Conservation (phyloP, 2,888 invertebrate genomes). For the Dendrolimus houi region DNA sequence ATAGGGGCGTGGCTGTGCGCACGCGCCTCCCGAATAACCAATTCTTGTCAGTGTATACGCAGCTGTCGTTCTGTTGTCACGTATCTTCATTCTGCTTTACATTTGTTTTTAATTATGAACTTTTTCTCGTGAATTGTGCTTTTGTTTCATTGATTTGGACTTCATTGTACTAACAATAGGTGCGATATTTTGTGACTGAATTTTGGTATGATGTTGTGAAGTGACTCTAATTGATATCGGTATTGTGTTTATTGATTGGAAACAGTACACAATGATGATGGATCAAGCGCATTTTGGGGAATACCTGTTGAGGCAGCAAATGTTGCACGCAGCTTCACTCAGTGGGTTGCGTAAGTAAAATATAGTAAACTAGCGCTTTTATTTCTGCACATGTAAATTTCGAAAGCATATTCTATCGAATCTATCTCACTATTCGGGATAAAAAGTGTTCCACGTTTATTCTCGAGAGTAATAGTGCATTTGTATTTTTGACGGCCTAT, state of each 20-base stretch:
- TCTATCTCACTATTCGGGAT: too few species aligned
- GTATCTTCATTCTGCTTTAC: conserved; percentile 26
- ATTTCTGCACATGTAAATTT: too few species aligned
- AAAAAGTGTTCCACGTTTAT: too few species aligned
- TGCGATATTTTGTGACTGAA: conserved; percentile 20
- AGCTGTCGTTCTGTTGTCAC: conserved; percentile 56
- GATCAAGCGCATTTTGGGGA: conserved; percentile 70
- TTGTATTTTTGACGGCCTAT: too few species aligned
- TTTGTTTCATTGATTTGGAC: conserved; percentile 20
- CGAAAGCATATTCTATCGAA: too few species aligned
- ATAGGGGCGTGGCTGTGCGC: conserved; percentile 53
- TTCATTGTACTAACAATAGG: conserved; percentile 16
- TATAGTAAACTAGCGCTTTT: too few species aligned
- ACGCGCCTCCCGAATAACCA: conserved; percentile 55
- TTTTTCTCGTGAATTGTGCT: conserved; percentile 37
- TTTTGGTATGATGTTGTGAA: conserved; percentile 51
- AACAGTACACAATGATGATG: conserved; percentile 54
- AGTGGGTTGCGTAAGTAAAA: conserved; percentile 59
- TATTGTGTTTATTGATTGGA: conserved; percentile 1
- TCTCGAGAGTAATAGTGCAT: too few species aligned
- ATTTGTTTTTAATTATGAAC: conserved; percentile 51
- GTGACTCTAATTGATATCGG: conserved; percentile 36
- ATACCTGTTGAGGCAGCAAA: conserved; percentile 68
- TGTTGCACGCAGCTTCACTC: conserved; percentile 65
- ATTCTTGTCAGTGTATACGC: conserved; percentile 55